phyloP scores from a whole-genome alignment of 2,113 vertebrate species.

The Myotis yumanensis region DNA sequence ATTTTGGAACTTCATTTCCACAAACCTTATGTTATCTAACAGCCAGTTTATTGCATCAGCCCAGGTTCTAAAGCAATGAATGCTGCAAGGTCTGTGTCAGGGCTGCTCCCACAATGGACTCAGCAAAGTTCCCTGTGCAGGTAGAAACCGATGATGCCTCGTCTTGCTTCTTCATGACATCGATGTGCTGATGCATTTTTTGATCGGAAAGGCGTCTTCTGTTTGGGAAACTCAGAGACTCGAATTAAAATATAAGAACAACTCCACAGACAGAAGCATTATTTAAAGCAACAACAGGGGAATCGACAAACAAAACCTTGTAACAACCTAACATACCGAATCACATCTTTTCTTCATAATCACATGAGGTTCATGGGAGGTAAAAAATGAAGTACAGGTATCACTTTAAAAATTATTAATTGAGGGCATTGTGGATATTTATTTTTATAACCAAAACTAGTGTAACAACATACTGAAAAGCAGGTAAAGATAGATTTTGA shows the following conservation, averaged over 20 bases:
- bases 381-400: not conserved
- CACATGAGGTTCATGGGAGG: not conserved
- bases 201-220: not conserved
- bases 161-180: not conserved
- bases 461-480: not conserved
- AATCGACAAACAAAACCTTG: not conserved
- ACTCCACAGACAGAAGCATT: not conserved
- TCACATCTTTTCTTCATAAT: not conserved
- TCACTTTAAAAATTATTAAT: not conserved
- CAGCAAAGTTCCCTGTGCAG: not conserved
- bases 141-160: not conserved
- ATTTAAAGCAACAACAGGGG: not conserved
- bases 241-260: not conserved
- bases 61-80: not conserved
- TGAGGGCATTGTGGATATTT: not conserved
- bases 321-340: not conserved
- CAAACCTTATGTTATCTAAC: not conserved
- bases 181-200: not conserved
- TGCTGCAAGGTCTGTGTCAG: not conserved
- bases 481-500: not conserved
- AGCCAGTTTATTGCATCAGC: not conserved
- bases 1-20: not conserved
- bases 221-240: not conserved
- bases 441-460: not conserved
- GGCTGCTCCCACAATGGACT: not conserved